Percentiles rank a stretch among this genome's conserved stretches.
Evolutionary conservation across 1,140 invertebrate genomes (phyloP).

Genomic region (Drosophila asahinai): DNA sequence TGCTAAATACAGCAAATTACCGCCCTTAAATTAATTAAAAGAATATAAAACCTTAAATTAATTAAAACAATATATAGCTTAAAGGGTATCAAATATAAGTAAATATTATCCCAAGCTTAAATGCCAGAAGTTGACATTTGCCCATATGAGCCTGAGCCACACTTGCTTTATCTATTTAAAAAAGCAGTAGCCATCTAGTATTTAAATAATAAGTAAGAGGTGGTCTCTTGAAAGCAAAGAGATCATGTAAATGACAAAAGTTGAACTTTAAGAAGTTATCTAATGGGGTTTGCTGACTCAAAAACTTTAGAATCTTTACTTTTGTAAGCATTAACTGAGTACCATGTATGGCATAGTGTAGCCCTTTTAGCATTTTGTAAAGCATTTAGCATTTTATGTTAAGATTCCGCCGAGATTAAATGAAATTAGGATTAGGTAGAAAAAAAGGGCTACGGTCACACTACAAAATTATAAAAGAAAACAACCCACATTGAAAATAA

Average conservation of each 20-base stretch:
- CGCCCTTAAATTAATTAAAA: not conserved
- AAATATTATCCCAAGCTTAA: conserved; percentile 30
- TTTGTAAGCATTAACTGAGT: no score
- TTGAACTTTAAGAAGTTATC: conserved; percentile 27
- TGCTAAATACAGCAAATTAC: conserved; percentile 54
- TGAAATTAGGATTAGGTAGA: no score
- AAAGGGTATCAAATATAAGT: conserved; percentile 8
- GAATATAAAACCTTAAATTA: not conserved
- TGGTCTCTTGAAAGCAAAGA: not conserved
- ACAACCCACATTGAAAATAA: no score
- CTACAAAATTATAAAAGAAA: no score
- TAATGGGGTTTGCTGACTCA: not conserved
- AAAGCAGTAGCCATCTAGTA: conserved; percentile 10
- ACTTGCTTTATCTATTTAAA: conserved; percentile 27
- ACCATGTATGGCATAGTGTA: no score
- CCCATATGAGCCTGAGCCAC: conserved; percentile 10
- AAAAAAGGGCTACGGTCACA: no score
- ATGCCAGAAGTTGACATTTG: conserved; percentile 42
- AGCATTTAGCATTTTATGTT: no score
- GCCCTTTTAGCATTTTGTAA: no score
- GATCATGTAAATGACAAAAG: conserved; percentile 23
- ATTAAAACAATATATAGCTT: no score
- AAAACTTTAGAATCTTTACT: no score
- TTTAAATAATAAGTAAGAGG: conserved; percentile 20
- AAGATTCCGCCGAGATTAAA: no score